phyloP scores from a whole-genome alignment of 1,140 invertebrate species.

The Brachionus paranguensis region DNA sequence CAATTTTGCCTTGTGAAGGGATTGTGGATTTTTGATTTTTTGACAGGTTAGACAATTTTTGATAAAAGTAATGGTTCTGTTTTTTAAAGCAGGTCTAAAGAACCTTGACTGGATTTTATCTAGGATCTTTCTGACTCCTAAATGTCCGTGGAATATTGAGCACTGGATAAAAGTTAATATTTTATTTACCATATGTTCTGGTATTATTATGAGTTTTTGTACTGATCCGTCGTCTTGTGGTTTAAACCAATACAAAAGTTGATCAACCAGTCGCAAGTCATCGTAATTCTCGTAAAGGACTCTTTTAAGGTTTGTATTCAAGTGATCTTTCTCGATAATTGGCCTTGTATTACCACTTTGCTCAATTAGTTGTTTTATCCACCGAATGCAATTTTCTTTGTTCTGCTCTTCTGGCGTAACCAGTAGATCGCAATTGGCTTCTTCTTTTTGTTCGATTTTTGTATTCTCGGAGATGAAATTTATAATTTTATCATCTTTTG shows the following conservation, averaged over 20 bases:
- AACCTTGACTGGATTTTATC: not conserved
- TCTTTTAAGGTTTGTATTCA: not conserved
- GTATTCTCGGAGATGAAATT: not conserved
- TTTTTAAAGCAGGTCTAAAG: not conserved
- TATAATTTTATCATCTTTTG: not conserved
- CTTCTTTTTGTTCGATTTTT: not conserved
- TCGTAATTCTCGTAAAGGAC: not conserved
- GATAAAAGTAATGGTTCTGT: not conserved
- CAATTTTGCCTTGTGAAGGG: not conserved
- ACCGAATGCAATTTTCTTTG: not conserved
- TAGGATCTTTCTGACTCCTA: not conserved
- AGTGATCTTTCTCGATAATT: not conserved
- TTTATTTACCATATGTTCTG: not conserved
- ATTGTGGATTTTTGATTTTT: not conserved
- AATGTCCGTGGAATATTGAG: constrained; percentile 14
- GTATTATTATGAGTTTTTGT: not conserved
- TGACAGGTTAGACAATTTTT: not conserved
- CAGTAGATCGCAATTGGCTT: not conserved
- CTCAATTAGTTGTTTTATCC: not conserved
- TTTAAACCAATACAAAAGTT: not conserved
- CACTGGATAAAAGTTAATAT: not conserved
- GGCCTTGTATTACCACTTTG: not conserved
- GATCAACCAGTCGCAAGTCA: not conserved
- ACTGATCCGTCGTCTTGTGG: not conserved
- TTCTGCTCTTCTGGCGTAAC: not conserved